Conservation (phyloP, 1,140 invertebrate genomes). For the Hyles euphorbiae region DNA sequence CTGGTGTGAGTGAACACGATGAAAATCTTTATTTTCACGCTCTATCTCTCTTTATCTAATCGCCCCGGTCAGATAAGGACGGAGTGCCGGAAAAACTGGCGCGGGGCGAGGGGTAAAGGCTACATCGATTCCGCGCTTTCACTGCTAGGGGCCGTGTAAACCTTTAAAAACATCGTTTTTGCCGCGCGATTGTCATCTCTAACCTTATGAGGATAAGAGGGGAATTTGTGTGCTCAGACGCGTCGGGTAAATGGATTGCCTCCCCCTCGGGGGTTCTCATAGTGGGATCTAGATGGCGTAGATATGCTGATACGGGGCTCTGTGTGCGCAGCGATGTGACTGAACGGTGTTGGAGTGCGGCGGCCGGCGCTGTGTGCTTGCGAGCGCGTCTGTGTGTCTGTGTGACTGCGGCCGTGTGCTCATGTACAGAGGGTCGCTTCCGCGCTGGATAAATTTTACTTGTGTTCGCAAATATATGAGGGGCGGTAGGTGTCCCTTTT, state of each 20-base stretch:
- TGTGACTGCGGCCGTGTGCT: constrained; percentile 18
- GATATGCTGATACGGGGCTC: constrained; percentile 65
- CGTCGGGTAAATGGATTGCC: constrained; percentile 71
- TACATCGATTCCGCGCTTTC: constrained; percentile 75
- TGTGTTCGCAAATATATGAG: constrained; percentile 72
- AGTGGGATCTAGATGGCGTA: constrained; percentile 74
- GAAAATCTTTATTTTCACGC: constrained; percentile 76
- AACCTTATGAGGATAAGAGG: constrained; percentile 48
- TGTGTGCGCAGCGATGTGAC: constrained; percentile 50
- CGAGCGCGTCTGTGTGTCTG: constrained; percentile 48
- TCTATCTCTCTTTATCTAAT: constrained; percentile 76
- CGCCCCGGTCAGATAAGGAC: constrained; percentile 71
- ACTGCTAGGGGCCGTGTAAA: constrained; percentile 74
- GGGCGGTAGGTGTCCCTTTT: constrained; percentile 70
- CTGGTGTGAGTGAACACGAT: constrained; percentile 73
- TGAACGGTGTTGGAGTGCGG: constrained; percentile 37
- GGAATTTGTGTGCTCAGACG: constrained; percentile 46
- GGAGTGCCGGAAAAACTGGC: constrained; percentile 72
- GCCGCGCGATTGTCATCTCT: constrained; percentile 70
- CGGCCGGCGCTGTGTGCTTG: constrained; percentile 41
- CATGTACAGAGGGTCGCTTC: constrained; percentile 45
- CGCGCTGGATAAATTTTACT: constrained; percentile 68
- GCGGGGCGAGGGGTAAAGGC: constrained; percentile 71
- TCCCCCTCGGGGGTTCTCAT: constrained; percentile 72
- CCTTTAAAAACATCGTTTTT: constrained; percentile 68